Conservation (phyloP, 2,888 invertebrate genomes). For the Pheosia gnoma region DNA sequence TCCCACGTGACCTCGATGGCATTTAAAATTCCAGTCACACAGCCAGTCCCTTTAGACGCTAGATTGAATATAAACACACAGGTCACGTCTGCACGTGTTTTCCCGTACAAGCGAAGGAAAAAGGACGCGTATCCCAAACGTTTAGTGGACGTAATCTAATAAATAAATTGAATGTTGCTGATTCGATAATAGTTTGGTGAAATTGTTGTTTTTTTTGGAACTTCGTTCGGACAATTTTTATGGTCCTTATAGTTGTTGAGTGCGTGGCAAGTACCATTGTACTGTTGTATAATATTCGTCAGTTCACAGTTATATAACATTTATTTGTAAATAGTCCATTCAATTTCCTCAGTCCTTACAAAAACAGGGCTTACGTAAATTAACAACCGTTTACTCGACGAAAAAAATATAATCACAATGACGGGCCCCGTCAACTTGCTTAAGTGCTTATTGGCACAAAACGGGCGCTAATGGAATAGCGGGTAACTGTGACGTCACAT, state of each 20-base stretch:
- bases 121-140: slow-evolving; percentile 45
- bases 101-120: slow-evolving; percentile 46
- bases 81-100: slow-evolving; percentile 57
- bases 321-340: slow-evolving; percentile 2
- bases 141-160: slow-evolving; percentile 53
- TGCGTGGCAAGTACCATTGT: too few species aligned
- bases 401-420: slow-evolving; percentile 21
- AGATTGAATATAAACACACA: slow-evolving; percentile 63
- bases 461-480: slow-evolving; percentile 46
- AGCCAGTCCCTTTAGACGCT: slow-evolving; percentile 43
- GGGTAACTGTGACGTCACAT: slow-evolving; percentile 40
- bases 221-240: background rate
- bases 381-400: slow-evolving; percentile 13
- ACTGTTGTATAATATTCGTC: too few species aligned
- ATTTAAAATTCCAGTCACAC: slow-evolving; percentile 46
- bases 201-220: slow-evolving; percentile 23
- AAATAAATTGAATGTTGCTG: slow-evolving; percentile 47
- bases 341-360: background rate
- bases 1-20: slow-evolving; percentile 22
- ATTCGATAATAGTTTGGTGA: slow-evolving; percentile 34
- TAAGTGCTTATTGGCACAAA: slow-evolving; percentile 55
- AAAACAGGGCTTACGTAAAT: slow-evolving; percentile 5
- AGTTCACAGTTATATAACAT: background rate
- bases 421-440: slow-evolving; percentile 34
- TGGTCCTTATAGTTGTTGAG: too few species aligned